Base-by-base conservation (phyloP, 2,888 invertebrate genomes). In the Anagyrus pseudococci region DNA sequence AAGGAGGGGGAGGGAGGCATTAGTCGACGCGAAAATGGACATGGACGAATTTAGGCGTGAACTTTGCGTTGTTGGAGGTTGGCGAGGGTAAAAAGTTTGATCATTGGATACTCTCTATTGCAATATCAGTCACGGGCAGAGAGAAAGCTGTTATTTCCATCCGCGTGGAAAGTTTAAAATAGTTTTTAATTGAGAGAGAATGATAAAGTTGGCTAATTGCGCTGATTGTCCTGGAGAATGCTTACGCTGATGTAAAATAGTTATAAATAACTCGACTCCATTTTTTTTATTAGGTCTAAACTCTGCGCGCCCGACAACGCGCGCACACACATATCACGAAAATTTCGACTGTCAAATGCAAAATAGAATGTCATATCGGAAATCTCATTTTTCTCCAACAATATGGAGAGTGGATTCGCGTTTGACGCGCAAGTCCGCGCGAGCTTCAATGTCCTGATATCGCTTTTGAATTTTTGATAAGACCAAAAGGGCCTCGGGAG, bases 381-480 rank as follows among this genome's bases (percentile, higher is more conserved):
- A 40, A 52, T 52, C 49, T 40, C n/a, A 40, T 52, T 52, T 52
- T 41, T 25, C 7, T 37, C 37, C 22, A 13, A 25, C 10, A 48
- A 26, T 48, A 26, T 17, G 23, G n/a, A 8, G 37, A 15, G 37
- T 10, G 23, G 15, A 37, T 23, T 33, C 20, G 43, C 43, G 49
- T 43, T 19, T 17, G 49, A 22, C 13, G 40, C 41, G 43, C 29
- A 22, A 17, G 26, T 13, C 43, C 19, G 17, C 3, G 43, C 23
- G 22, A 23, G 44, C 20, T 25, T 15, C n/a, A 41, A n/a, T 10
- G 4, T 22, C 10, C 40, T 15, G 29, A n/a, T 15, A 6, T 8
- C 15, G 6, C 19, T 40, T 49, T 59, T 59, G 47, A 40, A 59
- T 53, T 46, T 59, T 53, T 40, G 20, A 20, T 26, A 20, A 50